Base-by-base conservation (phyloP, 2,888 invertebrate species). In the Caenorhabditis parvicauda region DNA sequence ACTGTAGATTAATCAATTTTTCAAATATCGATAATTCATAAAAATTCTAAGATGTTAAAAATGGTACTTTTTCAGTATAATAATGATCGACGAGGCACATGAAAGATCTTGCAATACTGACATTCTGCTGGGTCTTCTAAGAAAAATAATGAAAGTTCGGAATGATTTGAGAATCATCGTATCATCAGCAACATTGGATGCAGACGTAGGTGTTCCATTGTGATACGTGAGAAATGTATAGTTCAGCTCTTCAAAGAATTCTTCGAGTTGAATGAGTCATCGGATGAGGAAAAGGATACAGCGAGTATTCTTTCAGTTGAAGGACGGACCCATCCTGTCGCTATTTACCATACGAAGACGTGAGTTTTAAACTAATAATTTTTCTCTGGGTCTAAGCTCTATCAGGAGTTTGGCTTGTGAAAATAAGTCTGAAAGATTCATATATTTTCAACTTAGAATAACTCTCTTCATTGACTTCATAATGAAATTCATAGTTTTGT, bases 131-230 rank as follows among this genome's bases (percentile, higher is more conserved):
- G 95, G 95, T 0, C 84, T 98, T 0, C 81, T 98, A 51, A 92
- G 93, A 82, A 96, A 95, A 85, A 62, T 81, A 4, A 60, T 77
- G 49, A 58, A 64, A 19, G 56, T 79, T 14, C 67, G 81, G 5
- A 65, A 55, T 7, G 80, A 81, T 60, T 64, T 81, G n/a, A 53
- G 76, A 5, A 65, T 81, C 12, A 74, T 98, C 2, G 87, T 98
- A 25, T 90, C 93, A 0, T 96, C 96, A 0, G 96, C 96, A 0
- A 96, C 96, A 0, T 87, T 95, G 76, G 92, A 98, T 82, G 95
- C 94, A 0, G 89, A 91, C 80, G 88, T 89, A 69, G 22, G n/a
- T n/a, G n/a, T n/a, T n/a, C n/a, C 14, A 41, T n/a, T 24, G 24
- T 27, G 19, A 19, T 28, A 19, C 25, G 2, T 6, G 35, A 21